Conservation (phyloP, 2,797 vertebrate species). For the Sus cebifrons region DNA sequence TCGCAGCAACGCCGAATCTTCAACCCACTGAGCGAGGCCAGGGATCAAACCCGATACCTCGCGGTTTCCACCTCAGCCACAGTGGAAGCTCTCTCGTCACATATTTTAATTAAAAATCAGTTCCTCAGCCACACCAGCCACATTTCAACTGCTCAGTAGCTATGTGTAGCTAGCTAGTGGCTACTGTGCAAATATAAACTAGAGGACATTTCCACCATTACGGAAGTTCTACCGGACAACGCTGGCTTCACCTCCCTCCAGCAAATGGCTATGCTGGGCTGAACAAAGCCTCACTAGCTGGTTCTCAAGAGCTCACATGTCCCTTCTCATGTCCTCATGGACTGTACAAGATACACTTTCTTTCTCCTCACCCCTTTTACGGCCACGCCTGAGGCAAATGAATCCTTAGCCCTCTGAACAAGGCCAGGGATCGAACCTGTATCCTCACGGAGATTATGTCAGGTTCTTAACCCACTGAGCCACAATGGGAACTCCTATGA, state of each 20-base stretch:
- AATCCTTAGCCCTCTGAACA: too few species aligned
- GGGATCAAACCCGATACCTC: too few species aligned
- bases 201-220: neutral
- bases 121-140: neutral
- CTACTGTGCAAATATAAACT: neutral
- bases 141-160: neutral
- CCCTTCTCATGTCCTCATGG: rapidly evolving
- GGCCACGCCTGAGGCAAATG: too few species aligned
- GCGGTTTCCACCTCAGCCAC: too few species aligned
- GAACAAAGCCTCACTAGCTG: neutral
- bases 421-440: too few species aligned
- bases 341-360: neutral
- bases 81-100: too few species aligned
- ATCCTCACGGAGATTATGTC: too few species aligned
- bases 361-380: too few species aligned
- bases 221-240: neutral
- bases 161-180: neutral
- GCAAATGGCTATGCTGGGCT: neutral
- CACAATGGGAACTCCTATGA: too few species aligned
- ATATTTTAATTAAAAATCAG: neutral
- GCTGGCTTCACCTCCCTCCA: neutral
- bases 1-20: too few species aligned
- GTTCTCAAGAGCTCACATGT: neutral
- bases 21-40: too few species aligned
- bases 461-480: too few species aligned